Evolutionary conservation across 2,797 vertebrate species (phyloP).

Genomic region (Dromococcyx pavoninus): DNA sequence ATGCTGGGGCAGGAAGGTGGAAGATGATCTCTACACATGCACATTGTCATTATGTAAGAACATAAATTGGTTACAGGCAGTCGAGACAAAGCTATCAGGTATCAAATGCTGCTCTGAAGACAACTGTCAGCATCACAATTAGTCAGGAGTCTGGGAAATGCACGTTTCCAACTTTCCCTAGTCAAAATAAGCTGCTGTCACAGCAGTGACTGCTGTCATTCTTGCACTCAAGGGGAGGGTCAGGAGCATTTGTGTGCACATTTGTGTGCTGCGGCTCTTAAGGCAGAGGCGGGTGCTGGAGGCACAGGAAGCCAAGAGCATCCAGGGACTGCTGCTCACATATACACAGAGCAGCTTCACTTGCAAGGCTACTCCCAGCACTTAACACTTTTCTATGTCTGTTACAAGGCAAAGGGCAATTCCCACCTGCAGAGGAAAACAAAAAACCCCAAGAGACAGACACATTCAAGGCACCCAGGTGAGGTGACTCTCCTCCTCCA

Average conservation of each 20-base stretch:
- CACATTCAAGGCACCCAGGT: neutral
- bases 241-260: accelerated
- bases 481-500: neutral
- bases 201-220: no score
- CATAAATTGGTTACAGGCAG: neutral
- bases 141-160: no score
- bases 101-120: neutral
- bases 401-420: neutral
- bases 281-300: accelerated
- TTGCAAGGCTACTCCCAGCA: neutral
- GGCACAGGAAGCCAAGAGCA: neutral
- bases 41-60: accelerated
- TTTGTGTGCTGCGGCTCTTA: neutral
- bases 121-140: no score
- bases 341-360: neutral
- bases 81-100: neutral
- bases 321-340: neutral
- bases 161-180: no score
- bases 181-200: neutral
- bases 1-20: neutral
- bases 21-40: accelerated
- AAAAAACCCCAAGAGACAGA: neutral
- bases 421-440: neutral
- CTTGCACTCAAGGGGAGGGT: no score
- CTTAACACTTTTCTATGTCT: neutral